These are phyloP conservation scores for Aporrectodea caliginosa DNA, from an alignment of 1,140 invertebrate genomes.

Conservation along the genomic window DNA sequence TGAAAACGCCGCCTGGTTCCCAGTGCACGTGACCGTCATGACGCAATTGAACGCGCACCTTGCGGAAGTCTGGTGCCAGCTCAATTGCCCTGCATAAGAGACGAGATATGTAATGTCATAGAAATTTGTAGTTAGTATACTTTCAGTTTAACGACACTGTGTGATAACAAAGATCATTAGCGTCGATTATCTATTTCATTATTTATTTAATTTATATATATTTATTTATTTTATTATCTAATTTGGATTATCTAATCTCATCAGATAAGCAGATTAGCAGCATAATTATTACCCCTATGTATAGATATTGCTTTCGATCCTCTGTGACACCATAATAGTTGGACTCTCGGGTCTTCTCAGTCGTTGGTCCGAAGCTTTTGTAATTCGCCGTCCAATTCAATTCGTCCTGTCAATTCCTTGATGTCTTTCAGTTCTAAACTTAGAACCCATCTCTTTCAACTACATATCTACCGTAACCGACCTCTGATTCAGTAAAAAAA, in stretches of 20 bases:
- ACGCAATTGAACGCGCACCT: constrained; percentile 21
- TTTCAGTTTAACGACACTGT: too few species aligned
- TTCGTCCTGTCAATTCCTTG: not conserved
- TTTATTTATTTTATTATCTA: not conserved
- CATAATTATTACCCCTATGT: not conserved
- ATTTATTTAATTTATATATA: too few species aligned
- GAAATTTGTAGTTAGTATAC: too few species aligned
- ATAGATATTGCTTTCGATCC: not conserved
- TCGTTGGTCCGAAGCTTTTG: too few species aligned
- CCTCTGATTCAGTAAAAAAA: not conserved
- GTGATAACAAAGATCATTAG: too few species aligned
- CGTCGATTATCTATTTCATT: too few species aligned
- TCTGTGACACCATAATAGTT: not conserved
- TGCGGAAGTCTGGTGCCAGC: constrained; percentile 25
- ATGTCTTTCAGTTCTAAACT: not conserved
- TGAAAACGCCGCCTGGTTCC: constrained; percentile 32
- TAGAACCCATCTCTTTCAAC: not conserved
- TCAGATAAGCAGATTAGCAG: not conserved
- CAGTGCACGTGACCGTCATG: constrained; percentile 31
- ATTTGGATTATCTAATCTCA: not conserved
- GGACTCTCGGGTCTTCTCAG: too few species aligned
- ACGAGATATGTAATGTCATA: too few species aligned
- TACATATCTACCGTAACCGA: not conserved
- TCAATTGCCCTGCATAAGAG: constrained; percentile 25
- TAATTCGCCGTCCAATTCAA: not conserved